These are phyloP conservation scores for Amphilophus citrinellus DNA, from an alignment of 2,113 vertebrate genomes.

Conservation along the genomic window DNA sequence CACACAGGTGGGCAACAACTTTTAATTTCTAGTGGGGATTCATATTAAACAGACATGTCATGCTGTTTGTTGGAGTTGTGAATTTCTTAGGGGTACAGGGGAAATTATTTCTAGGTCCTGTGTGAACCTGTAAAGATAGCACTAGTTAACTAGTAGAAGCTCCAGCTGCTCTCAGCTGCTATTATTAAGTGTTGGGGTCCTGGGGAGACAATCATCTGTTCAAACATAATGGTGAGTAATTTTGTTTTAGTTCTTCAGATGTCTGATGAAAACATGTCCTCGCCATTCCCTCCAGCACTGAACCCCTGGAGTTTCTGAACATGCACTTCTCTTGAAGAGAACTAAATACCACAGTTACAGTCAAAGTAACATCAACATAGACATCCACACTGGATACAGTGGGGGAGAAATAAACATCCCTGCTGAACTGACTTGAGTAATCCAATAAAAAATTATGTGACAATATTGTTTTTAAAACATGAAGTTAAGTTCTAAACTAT, in stretches of 20 bases:
- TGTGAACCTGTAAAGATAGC: slow-evolving; percentile 25
- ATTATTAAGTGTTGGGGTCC: slow-evolving; percentile 14
- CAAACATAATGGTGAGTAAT: slow-evolving; percentile 22
- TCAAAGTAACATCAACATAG: not conserved
- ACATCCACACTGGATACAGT: not conserved
- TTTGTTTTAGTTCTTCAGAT: slow-evolving; percentile 4
- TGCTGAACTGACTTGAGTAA: not conserved
- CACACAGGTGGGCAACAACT: not conserved
- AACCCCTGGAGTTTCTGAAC: not conserved
- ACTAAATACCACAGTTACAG: not conserved
- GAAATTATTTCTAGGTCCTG: slow-evolving; percentile 18
- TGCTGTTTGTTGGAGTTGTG: not conserved
- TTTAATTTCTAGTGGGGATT: not conserved
- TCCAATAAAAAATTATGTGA: not conserved
- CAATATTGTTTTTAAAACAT: not conserved
- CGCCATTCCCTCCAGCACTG: not conserved
- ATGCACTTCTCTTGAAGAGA: not conserved
- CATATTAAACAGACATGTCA: not conserved
- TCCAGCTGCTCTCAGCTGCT: slow-evolving; percentile 51
- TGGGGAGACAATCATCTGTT: slow-evolving; percentile 3
- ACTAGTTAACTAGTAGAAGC: slow-evolving; percentile 1
- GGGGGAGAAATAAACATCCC: not conserved
- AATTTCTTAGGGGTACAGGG: not conserved
- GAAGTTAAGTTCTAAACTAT: not conserved
- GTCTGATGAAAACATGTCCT: not conserved